Evolutionary conservation across 2,113 vertebrate species (phyloP).

Genomic region (Anser brachyrhynchus): DNA sequence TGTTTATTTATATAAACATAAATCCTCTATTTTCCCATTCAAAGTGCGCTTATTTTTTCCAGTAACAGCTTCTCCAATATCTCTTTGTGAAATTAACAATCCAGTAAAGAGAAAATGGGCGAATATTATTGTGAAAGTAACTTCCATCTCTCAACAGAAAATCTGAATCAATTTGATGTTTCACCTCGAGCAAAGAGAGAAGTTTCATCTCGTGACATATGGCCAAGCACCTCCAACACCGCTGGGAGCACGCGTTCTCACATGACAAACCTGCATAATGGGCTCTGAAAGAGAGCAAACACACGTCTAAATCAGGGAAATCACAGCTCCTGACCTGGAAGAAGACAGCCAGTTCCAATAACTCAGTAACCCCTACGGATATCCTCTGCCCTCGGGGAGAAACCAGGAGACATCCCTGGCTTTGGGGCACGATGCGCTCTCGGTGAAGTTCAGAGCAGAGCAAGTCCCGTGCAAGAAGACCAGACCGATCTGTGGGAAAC

Average conservation of each 20-base stretch:
- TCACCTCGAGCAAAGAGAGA: neutral
- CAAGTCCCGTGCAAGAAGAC: neutral
- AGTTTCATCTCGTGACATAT: neutral
- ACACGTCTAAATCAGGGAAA: neutral
- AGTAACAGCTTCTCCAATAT: neutral
- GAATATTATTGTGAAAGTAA: neutral
- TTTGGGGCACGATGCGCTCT: neutral
- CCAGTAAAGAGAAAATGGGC: neutral
- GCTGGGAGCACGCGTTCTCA: neutral
- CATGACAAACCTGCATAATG: neutral
- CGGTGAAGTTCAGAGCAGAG: neutral
- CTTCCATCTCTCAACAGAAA: neutral
- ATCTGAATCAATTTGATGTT: neutral
- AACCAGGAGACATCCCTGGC: rapidly evolving
- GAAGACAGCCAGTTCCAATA: neutral
- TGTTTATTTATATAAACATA: constrained; percentile 5
- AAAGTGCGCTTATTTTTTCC: neutral
- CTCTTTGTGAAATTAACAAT: neutral
- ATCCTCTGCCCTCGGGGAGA: neutral
- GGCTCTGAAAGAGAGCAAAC: constrained; percentile 25
- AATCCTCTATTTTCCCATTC: neutral
- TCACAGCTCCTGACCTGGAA: neutral
- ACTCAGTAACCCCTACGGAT: neutral
- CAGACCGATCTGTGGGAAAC: rapidly evolving
- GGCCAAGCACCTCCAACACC: neutral